Base-by-base conservation (phyloP, 2,797 vertebrate genomes). In the Molossus molossus region DNA sequence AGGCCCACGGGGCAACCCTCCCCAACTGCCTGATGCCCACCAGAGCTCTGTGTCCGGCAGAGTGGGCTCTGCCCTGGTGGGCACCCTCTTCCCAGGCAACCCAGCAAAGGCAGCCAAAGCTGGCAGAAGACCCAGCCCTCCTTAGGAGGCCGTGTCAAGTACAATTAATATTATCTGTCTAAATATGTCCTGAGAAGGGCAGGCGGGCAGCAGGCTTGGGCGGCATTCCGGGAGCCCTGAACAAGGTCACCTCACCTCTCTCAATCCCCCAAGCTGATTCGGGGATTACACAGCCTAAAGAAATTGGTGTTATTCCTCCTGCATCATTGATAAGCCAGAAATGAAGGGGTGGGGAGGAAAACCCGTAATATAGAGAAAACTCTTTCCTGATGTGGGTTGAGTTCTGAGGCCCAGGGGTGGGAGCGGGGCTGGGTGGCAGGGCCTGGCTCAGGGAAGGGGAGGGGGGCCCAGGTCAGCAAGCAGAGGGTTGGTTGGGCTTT, bases 201-300 rank as follows among this genome's bases (percentile, higher is more conserved):
- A 98, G 98, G 98, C 97, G 84, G 98, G 98, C 94, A 77, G 94
- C 90, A 94, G 98, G 98, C 97, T 98, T 97, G 98, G 98, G 98
- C 98, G 98, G 98, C 98, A 98, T 98, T 98, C 98, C 98, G 97
- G 98, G 97, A 98, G 97, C 98, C 98, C 97, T 97, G 98, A 96
- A 98, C 99, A 99, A 99, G 99, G 99, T 99, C 99, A 98, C 99
- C 99, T 98, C 98, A 98, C 98, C 98, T 99, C 98, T 98, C 98
- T 97, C 99, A 99, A 99, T 99, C 98, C 99, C 97, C 98, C 98
- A 99, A 99, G 99, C 98, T 98, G 98, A 99, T 99, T 99, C 99
- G 98, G 98, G 99, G 99, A 99, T 99, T 99, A 99, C 98, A 98
- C 98, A 98, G 99, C 99, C 98, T 98, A 98, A 99, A 98, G 98